Evolutionary conservation across 2,888 invertebrate genomes (phyloP).

Genomic region (Limnephilus marmoratus): DNA sequence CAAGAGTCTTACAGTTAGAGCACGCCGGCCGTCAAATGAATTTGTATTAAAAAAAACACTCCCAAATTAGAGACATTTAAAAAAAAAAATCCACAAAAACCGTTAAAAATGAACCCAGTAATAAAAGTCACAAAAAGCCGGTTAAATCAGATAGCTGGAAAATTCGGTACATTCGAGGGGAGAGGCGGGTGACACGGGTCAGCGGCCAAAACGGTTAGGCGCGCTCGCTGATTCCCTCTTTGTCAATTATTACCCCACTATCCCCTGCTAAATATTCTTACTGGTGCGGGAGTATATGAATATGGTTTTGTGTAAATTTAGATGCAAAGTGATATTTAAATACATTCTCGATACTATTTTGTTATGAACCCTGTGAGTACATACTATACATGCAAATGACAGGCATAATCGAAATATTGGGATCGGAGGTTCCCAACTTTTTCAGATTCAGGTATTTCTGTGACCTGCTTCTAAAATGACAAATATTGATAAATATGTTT

Average conservation of each 20-base stretch:
- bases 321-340: neutral
- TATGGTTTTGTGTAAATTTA: neutral
- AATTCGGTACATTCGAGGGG: neutral
- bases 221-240: constrained; percentile 49
- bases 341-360: neutral
- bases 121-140: neutral
- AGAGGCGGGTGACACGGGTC: constrained; percentile 47
- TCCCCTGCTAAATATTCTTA: neutral
- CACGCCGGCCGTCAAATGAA: too few species aligned
- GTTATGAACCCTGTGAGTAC: too few species aligned
- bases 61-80: neutral
- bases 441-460: too few species aligned
- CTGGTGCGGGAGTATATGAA: neutral
- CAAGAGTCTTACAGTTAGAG: too few species aligned
- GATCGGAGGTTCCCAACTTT: too few species aligned
- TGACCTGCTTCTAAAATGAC: too few species aligned
- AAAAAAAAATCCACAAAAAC: neutral
- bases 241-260: constrained; percentile 55
- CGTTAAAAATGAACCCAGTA: neutral
- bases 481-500: too few species aligned
- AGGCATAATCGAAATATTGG: too few species aligned
- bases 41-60: too few species aligned
- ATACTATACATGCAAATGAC: too few species aligned
- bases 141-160: neutral
- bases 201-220: constrained; percentile 55